phyloP scores from a whole-genome alignment of 2,113 vertebrate species.

The Proteles cristata region DNA sequence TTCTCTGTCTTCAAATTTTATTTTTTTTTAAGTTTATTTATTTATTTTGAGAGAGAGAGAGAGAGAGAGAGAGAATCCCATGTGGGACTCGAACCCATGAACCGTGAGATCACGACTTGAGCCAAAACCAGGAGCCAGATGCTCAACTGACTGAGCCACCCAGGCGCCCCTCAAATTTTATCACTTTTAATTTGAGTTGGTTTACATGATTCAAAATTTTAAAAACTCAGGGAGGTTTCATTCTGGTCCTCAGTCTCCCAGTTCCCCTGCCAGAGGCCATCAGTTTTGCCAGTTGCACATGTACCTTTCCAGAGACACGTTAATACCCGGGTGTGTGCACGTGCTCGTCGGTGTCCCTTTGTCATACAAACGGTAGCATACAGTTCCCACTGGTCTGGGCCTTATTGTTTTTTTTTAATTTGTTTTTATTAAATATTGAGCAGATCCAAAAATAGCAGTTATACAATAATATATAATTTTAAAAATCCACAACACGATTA shows the following conservation, averaged over 20 bases:
- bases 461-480: background rate
- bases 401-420: background rate
- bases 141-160: too few relatives aligned
- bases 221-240: background rate
- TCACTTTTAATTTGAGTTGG: background rate
- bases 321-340: rapidly evolving
- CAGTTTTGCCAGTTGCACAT: background rate
- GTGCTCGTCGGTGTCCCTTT: background rate
- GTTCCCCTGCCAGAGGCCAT: background rate
- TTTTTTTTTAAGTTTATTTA: background rate
- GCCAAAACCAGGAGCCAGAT: too few relatives aligned
- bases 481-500: background rate
- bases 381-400: background rate
- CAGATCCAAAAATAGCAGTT: background rate
- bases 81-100: too few relatives aligned
- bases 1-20: background rate
- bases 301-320: background rate
- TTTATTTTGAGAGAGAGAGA: too few relatives aligned
- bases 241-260: background rate
- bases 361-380: background rate
- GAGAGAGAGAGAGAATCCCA: too few relatives aligned
- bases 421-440: background rate
- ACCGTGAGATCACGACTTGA: too few relatives aligned
- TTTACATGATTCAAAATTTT: background rate
- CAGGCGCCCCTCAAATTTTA: too few relatives aligned